phyloP scores from a whole-genome alignment of 2,797 vertebrate genomes.

The Capromys pilorides region DNA sequence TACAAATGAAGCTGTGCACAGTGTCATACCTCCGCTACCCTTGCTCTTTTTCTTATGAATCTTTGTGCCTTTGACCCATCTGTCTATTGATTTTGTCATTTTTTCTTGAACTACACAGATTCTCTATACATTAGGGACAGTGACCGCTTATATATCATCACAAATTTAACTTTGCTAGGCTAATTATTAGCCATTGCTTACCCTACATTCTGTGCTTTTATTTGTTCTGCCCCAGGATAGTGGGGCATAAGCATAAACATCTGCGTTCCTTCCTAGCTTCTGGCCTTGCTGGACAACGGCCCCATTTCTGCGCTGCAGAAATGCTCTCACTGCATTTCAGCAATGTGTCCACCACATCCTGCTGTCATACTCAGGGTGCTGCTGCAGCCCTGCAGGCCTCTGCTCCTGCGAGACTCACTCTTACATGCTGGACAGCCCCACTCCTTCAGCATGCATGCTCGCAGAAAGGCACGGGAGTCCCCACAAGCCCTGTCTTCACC shows the following conservation, averaged over 20 bases:
- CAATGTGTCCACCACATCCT: background rate
- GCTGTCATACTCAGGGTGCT: background rate
- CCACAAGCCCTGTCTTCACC: background rate
- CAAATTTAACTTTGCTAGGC: background rate
- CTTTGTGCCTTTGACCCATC: background rate
- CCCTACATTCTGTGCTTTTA: background rate
- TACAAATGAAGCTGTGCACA: background rate
- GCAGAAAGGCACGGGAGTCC: background rate
- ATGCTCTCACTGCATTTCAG: background rate
- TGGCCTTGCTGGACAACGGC: background rate
- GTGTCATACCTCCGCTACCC: background rate
- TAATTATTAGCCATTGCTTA: background rate
- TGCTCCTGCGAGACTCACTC: background rate
- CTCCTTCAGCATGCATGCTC: too few relatives aligned
- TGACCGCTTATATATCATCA: background rate
- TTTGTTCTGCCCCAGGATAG: background rate
- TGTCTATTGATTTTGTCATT: background rate
- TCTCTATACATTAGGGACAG: background rate
- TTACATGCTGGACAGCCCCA: background rate
- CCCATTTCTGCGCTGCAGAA: background rate
- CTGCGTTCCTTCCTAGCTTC: background rate
- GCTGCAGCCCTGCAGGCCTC: background rate
- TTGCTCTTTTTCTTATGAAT: background rate
- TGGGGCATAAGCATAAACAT: too few relatives aligned
- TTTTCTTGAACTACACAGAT: background rate